phyloP scores from a whole-genome alignment of 1,140 invertebrate species.

The Luehdorfia chinensis region DNA sequence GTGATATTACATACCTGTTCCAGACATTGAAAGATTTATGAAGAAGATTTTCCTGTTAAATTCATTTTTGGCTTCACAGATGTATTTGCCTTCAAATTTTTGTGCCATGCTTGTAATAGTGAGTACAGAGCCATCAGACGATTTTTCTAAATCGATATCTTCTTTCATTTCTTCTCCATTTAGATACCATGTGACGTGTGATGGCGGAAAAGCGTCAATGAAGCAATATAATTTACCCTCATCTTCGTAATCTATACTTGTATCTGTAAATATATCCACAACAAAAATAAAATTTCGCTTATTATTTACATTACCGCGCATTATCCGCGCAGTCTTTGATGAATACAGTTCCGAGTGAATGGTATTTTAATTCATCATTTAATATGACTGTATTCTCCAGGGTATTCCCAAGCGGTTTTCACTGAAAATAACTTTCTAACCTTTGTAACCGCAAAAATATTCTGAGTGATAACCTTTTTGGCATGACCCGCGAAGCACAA shows the following conservation, averaged over 20 bases:
- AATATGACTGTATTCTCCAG: no score
- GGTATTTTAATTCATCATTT: no score
- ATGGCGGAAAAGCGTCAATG: conserved; percentile 29
- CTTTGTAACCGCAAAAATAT: no score
- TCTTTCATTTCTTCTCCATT: conserved; percentile 13
- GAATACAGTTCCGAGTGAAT: no score
- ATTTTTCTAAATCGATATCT: conserved; percentile 21
- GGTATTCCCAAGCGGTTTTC: no score
- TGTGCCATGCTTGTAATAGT: conserved; percentile 25
- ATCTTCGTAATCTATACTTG: conserved; percentile 20
- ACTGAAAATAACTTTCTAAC: no score
- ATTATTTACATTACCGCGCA: no score
- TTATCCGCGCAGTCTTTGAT: no score
- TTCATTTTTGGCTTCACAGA: conserved; percentile 26
- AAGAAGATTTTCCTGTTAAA: conserved; percentile 15
- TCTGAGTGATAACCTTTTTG: no score
- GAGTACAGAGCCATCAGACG: conserved; percentile 22
- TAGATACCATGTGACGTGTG: conserved; percentile 29
- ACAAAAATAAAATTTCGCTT: background rate
- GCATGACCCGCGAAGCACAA: no score
- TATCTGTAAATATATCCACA: conserved; percentile 22
- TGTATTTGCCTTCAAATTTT: conserved; percentile 20
- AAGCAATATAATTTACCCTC: conserved; percentile 23
- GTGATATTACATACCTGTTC: conserved; percentile 17
- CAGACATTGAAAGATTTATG: conserved; percentile 21